Conservation (phyloP, 2,888 invertebrate genomes). For the Embidobia sp. region DNA sequence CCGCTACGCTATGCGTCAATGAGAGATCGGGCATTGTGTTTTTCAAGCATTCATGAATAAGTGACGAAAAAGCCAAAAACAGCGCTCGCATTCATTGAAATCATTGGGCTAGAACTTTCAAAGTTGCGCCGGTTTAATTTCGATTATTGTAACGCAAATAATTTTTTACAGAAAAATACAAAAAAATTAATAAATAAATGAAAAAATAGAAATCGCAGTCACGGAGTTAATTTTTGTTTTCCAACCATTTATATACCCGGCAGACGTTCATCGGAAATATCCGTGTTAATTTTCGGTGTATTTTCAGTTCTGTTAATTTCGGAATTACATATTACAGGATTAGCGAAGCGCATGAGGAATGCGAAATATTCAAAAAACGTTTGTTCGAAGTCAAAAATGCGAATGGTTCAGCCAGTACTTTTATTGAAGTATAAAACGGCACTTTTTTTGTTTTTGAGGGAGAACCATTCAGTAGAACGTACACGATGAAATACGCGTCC, state of each 20-base stretch:
- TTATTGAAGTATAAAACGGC: slow-evolving; percentile 22
- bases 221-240: slow-evolving; percentile 20
- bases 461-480: neutral
- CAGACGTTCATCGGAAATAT: slow-evolving; percentile 31
- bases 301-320: slow-evolving; percentile 43
- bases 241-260: slow-evolving; percentile 10
- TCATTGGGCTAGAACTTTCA: slow-evolving; percentile 10
- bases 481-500: neutral
- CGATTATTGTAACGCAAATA: slow-evolving; percentile 27
- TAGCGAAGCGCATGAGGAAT: slow-evolving; percentile 37
- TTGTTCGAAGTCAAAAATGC: slow-evolving; percentile 22
- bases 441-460: slow-evolving; percentile 13
- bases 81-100: slow-evolving; percentile 29
- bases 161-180: no score
- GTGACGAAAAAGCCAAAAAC: slow-evolving; percentile 54
- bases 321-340: slow-evolving; percentile 29
- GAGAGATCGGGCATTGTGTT: slow-evolving; percentile 53
- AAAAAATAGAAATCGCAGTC: no score
- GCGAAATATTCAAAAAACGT: slow-evolving; percentile 38
- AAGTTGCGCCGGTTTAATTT: slow-evolving; percentile 26
- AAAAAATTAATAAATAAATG: no score
- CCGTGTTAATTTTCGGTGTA: slow-evolving; percentile 20
- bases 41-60: slow-evolving; percentile 59
- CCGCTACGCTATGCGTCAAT: slow-evolving; percentile 39
- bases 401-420: slow-evolving; percentile 19